Base-by-base conservation (phyloP, 2,797 vertebrate genomes). In the Sardinella longiceps region DNA sequence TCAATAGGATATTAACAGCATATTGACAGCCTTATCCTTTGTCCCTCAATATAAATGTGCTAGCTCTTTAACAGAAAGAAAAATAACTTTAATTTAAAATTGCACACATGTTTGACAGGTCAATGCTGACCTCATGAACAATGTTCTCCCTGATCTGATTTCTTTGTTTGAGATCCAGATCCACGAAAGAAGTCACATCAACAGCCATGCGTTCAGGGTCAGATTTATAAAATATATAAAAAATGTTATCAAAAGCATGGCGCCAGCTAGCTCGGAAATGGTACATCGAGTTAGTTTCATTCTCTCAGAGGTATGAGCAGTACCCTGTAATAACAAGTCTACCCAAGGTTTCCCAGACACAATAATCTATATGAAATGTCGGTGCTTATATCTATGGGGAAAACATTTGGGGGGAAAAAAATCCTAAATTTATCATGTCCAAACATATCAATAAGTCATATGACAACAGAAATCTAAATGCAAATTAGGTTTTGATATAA, bases 161-260 rank as follows among this genome's bases (percentile, higher is more conserved):
- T 23, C 70, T 77, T 43, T 39, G 33, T 77, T 77, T 77, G 37
- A 39, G 70, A 20, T 77, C 39, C 37, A 43, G 37, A 43, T 77
- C 70, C 37, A 20, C 43, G 18, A 23, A 77, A 37, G 14, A 77
- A 77, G 33, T 77, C 33, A 77, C 70, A 77, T 77, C 70, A 77
- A 77, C 70, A 77, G 37, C 70, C 0, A 37, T 43, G 37, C 18
- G 43, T 77, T 18, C 23, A 18, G 70, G 70, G 33, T 77, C 33
- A 77, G 37, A 77, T 43, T n/a, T n/a, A n/a, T n/a, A n/a, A n/a
- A n/a, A n/a, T n/a, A n/a, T n/a, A n/a, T n/a, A n/a, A n/a, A n/a
- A n/a, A n/a, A n/a, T 20, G 23, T 77, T 77, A 37, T 43, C 70
- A 77, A 37, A 77, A 77, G 33, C 18, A 20, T 77, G 70, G 70